Evolutionary conservation across 37 sponge, comb jelly and placozoan species (phyloP).

Genomic region (Eunapius fragilis): DNA sequence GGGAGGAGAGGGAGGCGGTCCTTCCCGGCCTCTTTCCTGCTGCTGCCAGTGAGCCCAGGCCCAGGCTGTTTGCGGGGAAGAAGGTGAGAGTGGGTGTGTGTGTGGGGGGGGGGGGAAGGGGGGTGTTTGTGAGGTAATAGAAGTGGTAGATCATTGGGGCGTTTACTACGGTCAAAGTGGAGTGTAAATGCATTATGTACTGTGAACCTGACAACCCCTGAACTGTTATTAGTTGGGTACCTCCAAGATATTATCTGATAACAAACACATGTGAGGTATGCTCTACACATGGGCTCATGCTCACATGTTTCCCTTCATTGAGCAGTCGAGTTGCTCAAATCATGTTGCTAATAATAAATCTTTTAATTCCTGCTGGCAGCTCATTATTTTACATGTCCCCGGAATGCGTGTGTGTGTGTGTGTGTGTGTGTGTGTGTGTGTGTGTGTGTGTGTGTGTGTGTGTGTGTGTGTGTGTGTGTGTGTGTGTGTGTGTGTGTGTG

Average conservation of each 20-base stretch:
- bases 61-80: slow-evolving; percentile 67
- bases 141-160: too few relatives aligned
- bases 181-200: too few relatives aligned
- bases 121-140: neutral
- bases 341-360: neutral
- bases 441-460: slow-evolving; percentile 12
- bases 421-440: slow-evolving; percentile 14
- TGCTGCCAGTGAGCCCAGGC: slow-evolving; percentile 5
- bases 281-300: too few relatives aligned
- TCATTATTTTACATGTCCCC: too few relatives aligned
- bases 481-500: neutral
- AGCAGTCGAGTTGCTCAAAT: too few relatives aligned
- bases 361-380: too few relatives aligned
- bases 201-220: too few relatives aligned
- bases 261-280: too few relatives aligned
- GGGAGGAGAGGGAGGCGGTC: slow-evolving; percentile 68
- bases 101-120: neutral
- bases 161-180: too few relatives aligned
- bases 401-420: neutral
- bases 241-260: too few relatives aligned
- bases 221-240: too few relatives aligned
- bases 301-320: too few relatives aligned
- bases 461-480: slow-evolving; percentile 3
- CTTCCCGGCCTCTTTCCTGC: slow-evolving; percentile 88
- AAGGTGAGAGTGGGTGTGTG: slow-evolving; percentile 55